Evolutionary conservation across 2,113 vertebrate species (phyloP).

Genomic region (Oreochromis tanganicae): DNA sequence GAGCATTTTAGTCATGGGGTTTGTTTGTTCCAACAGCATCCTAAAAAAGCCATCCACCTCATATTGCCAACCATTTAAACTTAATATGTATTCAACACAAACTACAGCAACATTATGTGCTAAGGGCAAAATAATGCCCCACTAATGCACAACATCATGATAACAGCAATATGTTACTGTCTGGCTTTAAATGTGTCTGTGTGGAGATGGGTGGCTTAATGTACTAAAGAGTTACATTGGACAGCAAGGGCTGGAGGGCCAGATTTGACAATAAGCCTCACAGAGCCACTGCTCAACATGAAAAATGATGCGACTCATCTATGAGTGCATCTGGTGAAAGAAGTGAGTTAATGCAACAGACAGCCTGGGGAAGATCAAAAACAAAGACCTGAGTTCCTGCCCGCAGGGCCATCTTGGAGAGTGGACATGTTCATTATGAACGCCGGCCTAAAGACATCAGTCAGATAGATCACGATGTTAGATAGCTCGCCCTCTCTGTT

Average conservation of each 20-base stretch:
- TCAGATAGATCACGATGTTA: background rate
- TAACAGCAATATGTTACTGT: constrained; percentile 19
- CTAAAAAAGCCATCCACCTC: background rate
- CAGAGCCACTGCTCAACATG: constrained; percentile 6
- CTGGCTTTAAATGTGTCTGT: constrained; percentile 31
- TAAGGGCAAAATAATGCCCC: constrained; percentile 38
- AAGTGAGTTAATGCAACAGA: constrained; percentile 59
- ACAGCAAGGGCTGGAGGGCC: background rate
- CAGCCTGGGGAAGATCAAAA: constrained; percentile 36
- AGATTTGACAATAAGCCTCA: constrained; percentile 10
- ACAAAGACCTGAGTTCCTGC: constrained; percentile 26
- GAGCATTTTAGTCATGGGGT: background rate
- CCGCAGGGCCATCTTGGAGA: background rate
- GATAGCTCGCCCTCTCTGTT: background rate
- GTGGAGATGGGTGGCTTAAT: constrained; percentile 28
- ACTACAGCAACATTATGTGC: constrained; percentile 18
- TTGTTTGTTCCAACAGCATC: background rate
- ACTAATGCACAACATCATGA: constrained; percentile 35
- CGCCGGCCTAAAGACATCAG: constrained; percentile 8
- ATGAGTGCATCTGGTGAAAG: constrained; percentile 40
- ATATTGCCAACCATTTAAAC: background rate
- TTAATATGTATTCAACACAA: constrained; percentile 39
- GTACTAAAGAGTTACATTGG: constrained; percentile 34
- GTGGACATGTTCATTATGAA: constrained; percentile 25
- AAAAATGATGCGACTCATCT: constrained; percentile 46